A percentile compares a stretch with the other conserved stretches of the same genome.
Evolutionary conservation across 1,140 invertebrate genomes (phyloP).

Genomic region (Diploscapter pachys): DNA sequence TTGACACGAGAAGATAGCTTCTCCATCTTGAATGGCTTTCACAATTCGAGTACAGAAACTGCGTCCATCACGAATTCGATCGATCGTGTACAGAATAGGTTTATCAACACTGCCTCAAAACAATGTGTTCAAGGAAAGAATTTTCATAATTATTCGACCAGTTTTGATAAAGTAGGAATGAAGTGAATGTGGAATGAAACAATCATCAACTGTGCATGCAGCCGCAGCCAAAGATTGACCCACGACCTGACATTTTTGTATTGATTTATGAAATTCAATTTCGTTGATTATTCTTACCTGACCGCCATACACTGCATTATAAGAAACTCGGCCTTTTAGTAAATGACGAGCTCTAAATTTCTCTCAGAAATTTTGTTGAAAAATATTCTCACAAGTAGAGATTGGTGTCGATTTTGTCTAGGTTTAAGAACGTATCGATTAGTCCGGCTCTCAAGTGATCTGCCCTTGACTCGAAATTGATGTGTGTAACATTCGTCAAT

Average conservation of each 20-base stretch:
- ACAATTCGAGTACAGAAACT: slow-evolving; percentile 59
- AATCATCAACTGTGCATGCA: slow-evolving; percentile 42
- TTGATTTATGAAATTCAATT: neutral
- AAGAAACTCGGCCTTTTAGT: slow-evolving; percentile 29
- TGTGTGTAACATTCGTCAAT: slow-evolving; percentile 19
- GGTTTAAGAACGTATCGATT: slow-evolving; percentile 30
- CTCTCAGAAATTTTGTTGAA: neutral
- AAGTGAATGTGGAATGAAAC: slow-evolving; percentile 47
- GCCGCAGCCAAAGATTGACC: slow-evolving; percentile 46
- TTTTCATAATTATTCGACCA: slow-evolving; percentile 32
- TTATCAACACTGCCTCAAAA: slow-evolving; percentile 48
- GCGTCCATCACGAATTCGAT: slow-evolving; percentile 58
- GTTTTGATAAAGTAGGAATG: slow-evolving; percentile 54
- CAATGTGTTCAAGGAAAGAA: slow-evolving; percentile 37
- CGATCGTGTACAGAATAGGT: slow-evolving; percentile 60
- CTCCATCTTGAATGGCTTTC: slow-evolving; percentile 59
- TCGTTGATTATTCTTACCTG: slow-evolving; percentile 19
- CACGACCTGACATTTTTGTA: slow-evolving; percentile 14
- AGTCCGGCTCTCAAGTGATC: slow-evolving; percentile 28
- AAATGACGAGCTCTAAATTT: slow-evolving; percentile 29
- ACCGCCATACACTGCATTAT: slow-evolving; percentile 36
- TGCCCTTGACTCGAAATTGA: slow-evolving; percentile 26
- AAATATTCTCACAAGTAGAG: slow-evolving; percentile 27
- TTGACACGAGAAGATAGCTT: slow-evolving; percentile 59
- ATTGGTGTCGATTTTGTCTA: slow-evolving; percentile 35